Evolutionary conservation across 2,113 vertebrate species (phyloP), one percentile per base, ranked within the genome.

Genomic region (Gallinago jamesoni): DNA sequence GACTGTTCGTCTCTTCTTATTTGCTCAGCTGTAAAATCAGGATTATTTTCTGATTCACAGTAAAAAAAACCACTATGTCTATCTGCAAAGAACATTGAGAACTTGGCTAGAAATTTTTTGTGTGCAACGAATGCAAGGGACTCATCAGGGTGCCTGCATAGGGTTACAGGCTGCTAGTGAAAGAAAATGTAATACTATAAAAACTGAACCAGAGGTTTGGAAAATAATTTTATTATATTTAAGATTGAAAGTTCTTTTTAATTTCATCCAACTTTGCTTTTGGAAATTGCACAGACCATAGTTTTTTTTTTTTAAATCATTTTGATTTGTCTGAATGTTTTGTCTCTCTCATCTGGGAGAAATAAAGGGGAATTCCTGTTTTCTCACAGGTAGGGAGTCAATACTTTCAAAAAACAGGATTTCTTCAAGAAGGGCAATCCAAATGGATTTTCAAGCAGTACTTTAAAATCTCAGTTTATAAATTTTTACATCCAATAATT

Each of bases 301-400:
- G 6, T 1, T 2, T 5, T 2, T 5, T 3, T 43, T 59, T 45
- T 19, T n/a, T 7, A 47, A 27, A 20, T 33, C 22, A 2, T 1
- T 63, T 68, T 66, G 81, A 8, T 73, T 52, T 23, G 0, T 41
- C 33, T 91, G 27, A 76, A 57, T 35, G 1, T 35, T 84, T 52
- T 39, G 31, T 31, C 13, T 62, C 11, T 2, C 14, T 91, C 3
- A 39, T 25, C 0, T 6, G 23, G 21, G 35, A 48, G 6, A 92
- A 67, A 47, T n/a, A 41, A 84, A 86, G 59, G 7, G 6, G 2
- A n/a, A 22, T 1, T 28, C 4, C 4, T 45, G 15, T 56, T 35
- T 88, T 67, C 59, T 67, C 39, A 18, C 3, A 55, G 12, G 5
- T 43, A 13, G 3, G 20, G 11, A 57, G 13, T 37, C 28, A 37